Percentiles rank a stretch among this genome's conserved stretches.
These are phyloP conservation scores for Esox niger DNA, from an alignment of 2,113 vertebrate genomes.

Conservation along the genomic window DNA sequence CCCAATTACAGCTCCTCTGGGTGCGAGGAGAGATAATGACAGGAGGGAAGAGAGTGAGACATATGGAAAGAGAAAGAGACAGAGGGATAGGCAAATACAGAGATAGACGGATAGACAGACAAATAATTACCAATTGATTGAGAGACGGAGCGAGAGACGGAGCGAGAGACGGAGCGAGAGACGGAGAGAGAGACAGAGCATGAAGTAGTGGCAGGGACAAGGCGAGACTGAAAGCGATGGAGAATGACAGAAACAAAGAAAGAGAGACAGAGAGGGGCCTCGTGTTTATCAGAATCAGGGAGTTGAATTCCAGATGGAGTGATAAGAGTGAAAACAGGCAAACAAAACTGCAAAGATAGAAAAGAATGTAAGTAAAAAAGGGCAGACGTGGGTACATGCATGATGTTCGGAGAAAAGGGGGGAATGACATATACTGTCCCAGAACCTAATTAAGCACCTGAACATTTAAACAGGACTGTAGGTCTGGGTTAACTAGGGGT, in stretches of 20 bases:
- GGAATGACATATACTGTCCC: no score
- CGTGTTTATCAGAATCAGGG: constrained; percentile 65
- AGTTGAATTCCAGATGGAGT: constrained; percentile 69
- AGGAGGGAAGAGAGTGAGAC: not conserved
- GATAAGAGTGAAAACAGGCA: constrained; percentile 72
- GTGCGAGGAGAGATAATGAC: constrained; percentile 36
- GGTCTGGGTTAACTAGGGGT: no score
- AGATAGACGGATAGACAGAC: constrained; percentile 34
- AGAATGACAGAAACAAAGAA: constrained; percentile 39
- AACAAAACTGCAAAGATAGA: constrained; percentile 73
- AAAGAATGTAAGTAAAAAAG: constrained; percentile 24
- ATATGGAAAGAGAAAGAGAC: not conserved
- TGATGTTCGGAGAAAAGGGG: no score
- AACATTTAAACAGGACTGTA: no score
- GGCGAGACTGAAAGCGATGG: constrained; percentile 40
- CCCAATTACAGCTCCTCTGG: constrained; percentile 63
- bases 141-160: constrained; percentile 31
- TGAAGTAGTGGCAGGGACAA: constrained; percentile 32
- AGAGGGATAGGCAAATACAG: constrained; percentile 18
- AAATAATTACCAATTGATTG: no score
- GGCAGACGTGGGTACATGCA: constrained; percentile 29
- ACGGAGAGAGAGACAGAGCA: constrained; percentile 44
- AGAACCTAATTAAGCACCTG: no score
- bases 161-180: constrained; percentile 44
- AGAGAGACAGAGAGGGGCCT: constrained; percentile 54